Evolutionary conservation across 1,140 invertebrate genomes (phyloP), one percentile per base, ranked within the genome.

Genomic region (Gryon sp.): DNA sequence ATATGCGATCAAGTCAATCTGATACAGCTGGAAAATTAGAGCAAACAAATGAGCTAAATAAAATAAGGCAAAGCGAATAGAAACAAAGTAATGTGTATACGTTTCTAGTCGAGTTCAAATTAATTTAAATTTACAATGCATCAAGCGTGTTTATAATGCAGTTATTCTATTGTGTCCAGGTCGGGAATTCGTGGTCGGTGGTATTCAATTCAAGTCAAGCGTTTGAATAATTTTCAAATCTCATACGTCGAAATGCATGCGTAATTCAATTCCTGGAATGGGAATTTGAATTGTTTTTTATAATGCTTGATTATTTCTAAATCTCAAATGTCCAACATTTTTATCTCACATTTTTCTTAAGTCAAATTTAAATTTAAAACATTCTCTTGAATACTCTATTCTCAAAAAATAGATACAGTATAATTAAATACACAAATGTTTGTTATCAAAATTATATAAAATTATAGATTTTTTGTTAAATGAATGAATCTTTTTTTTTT

Each of bases 171-270:
- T 72, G 68, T 72, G 38, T 72, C 46, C 24, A 7, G 15, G 4
- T 53, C 45, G 68, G 45, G 57, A 30, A 72, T 72, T 55, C 48
- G 57, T 62, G 48, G 19, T 8, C 26, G 55, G 45, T 26, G 36
- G 66, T 52, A 70, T 70, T 50, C 45, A 26, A 70, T 52, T 70
- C 66, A 60, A 52, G 12, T 28, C 46, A n/a, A 70, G 66, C 55
- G 38, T 59, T 60, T 43, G 55, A 70, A 70, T 70, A 70, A 60
- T 60, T 70, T 60, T 70, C 55, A 52, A 60, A 70, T 60, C 46
- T 70, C 22, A 20, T 30, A n/a, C 32, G n/a, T 48, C 45, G 34
- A 45, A 60, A 40, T 53, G 55, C 65, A 69, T 59, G 36, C 11
- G 50, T 32, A 70, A 52, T 50, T 28, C 43, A 41, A 70, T 60